Evolutionary conservation across 2,888 invertebrate species (phyloP).

Genomic region (Empis livida): DNA sequence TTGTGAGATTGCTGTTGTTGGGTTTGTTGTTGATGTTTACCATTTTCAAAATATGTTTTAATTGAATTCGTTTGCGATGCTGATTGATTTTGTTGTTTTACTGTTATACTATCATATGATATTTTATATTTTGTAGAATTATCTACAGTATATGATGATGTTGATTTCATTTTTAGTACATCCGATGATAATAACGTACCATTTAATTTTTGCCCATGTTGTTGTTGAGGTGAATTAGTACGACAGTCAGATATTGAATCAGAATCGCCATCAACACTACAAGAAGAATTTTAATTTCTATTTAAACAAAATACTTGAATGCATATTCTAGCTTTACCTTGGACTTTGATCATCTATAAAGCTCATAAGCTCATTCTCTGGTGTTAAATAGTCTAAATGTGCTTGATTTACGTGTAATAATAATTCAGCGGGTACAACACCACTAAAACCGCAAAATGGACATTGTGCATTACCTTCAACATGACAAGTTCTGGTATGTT

Average conservation of each 20-base stretch:
- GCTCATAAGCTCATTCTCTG: constrained; percentile 62
- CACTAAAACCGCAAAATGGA: constrained; percentile 68
- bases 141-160: not conserved
- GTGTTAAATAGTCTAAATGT: constrained; percentile 72
- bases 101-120: constrained; percentile 5
- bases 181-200: constrained; percentile 37
- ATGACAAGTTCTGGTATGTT: constrained; percentile 65
- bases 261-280: constrained; percentile 42
- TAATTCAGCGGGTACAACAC: constrained; percentile 60
- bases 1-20: not conserved
- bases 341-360: constrained; percentile 63
- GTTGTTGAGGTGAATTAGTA: constrained; percentile 40
- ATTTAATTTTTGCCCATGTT: constrained; percentile 25
- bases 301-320: not conserved
- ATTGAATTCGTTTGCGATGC: not conserved
- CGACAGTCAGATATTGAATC: constrained; percentile 48
- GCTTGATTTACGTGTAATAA: constrained; percentile 68
- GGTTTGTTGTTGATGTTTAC: not conserved
- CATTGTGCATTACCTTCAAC: constrained; percentile 66
- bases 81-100: not conserved
- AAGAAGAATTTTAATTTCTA: constrained; percentile 13
- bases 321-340: constrained; percentile 27
- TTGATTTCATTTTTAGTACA: not conserved
- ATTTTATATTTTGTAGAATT: constrained; percentile 39
- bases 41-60: not conserved